Percentiles rank a stretch among this genome's conserved stretches.
phyloP scores from a whole-genome alignment of 2,113 vertebrate genomes.

The Malurus elegans region DNA sequence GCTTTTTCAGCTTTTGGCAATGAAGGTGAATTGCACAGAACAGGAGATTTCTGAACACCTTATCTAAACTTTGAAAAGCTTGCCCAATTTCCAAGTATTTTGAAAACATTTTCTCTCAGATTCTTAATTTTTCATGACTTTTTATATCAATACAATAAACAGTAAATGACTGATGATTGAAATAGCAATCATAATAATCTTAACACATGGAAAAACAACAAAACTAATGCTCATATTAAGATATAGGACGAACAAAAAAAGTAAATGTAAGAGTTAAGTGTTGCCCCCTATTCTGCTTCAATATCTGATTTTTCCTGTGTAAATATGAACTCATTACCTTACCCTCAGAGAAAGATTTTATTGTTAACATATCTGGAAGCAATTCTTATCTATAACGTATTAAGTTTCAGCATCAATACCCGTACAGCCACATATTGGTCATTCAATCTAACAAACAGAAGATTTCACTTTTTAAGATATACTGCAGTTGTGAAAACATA shows the following conservation, averaged over 20 bases:
- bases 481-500: constrained; percentile 56
- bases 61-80: not conserved
- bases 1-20: not conserved
- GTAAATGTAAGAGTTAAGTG: not conserved
- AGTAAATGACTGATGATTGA: not conserved
- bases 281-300: not conserved
- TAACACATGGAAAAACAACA: not conserved
- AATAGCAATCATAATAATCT: not conserved
- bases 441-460: not conserved
- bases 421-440: not conserved
- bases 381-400: constrained; percentile 30
- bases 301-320: constrained; percentile 4
- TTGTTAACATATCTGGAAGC: constrained; percentile 45
- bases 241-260: not conserved
- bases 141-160: not conserved
- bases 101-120: not conserved
- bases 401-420: not conserved
- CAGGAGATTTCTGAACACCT: not conserved
- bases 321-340: constrained; percentile 38
- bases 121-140: not conserved
- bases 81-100: not conserved
- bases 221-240: not conserved
- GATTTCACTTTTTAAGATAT: constrained; percentile 1
- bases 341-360: not conserved
- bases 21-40: not conserved